Evolutionary conservation across 2,888 invertebrate species (phyloP), one percentile per base, ranked within the genome.

Genomic region (Eudemis profundana): DNA sequence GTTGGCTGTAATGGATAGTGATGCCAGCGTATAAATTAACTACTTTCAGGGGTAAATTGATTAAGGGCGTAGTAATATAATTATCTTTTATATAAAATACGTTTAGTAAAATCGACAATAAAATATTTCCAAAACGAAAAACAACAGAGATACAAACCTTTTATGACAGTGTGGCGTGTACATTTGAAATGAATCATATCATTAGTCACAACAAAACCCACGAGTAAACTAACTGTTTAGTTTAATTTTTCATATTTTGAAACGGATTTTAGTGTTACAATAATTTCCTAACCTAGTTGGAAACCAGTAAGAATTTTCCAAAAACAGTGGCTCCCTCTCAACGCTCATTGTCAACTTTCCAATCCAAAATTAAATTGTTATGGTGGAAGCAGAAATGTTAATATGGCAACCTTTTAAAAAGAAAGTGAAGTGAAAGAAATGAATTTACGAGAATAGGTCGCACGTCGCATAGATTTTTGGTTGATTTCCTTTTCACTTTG

Each of bases 401-500:
- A 59, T 50, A 53, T 87, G 86, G 90, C 83, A 90, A 91, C 90
- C 87, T 86, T 88, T 85, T 81, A 87, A 91, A 90, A 91, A 89
- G 89, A 89, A 90, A 90, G 89, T 88, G 89, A 88, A 88, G 89
- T 87, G 90, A 91, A 90, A 90, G 91, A 92, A 90, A 91, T 91
- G 91, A 88, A 90, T 88, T 90, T 90, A 89, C 90, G 89, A 89
- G 91, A 91, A 90, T 91, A 92, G 91, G 90, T 90, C 90, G 90
- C 89, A 81, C 89, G 87, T 91, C 86, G 90, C 85, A 90, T 90
- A 92, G 90, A 90, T 91, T 91, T 92, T 92, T 91, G 90, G 90
- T 91, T 91, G 91, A 90, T 90, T 92, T 92, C 90, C 86, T 92
- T 92, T 91, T 88, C 90, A 90, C 89, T 91, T 92, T 91, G 87